Base-by-base conservation (phyloP, 2,888 invertebrate genomes). In the Gnatocerus cornutus region DNA sequence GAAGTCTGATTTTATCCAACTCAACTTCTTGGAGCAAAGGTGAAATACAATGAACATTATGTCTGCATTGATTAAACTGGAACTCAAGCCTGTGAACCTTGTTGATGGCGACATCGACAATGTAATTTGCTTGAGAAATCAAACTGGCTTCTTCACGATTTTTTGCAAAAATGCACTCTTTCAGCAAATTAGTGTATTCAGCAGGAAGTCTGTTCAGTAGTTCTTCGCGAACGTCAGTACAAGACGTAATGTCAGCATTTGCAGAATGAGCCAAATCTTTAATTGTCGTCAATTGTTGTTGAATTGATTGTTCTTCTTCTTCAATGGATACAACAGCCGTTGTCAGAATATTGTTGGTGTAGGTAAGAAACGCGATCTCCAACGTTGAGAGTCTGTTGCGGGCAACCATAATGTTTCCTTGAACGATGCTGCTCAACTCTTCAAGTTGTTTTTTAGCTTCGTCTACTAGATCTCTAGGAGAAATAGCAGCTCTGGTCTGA, bases 381-480 rank as follows among this genome's bases (percentile, higher is more conserved):
- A 46, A 8, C 3, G 6, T 16, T 46, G 14, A 8, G 1, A 46
- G 46, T 7, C 16, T 13, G 33, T 33, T 33, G n/a, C n/a, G 33
- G 6, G 33, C 46, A 1, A 46, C 46, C 3, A 46, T 2, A 10
- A 62, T 52, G 6, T 37, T 10, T 6, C 62, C 62, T 30, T 41
- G 10, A 0, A 62, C 62, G 0, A 39, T 52, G 13, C 50, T 50
- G 9, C 14, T 41, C 1, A 62, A 21, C 12, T 50, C 12, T 2
- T 62, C 41, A 10, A 62, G 41, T 62, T 62, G 50, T 12, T 62
- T 9, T 12, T 16, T 4, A 13, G 41, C 52, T 10, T 62, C 50
- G 10, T 62, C 62, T 0, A 33, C 50, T 5, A 62, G 6, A 27
- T 50, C 50, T 8, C 62, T 14, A 43, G 43, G 56, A 46, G n/a